Evolutionary conservation across 2,797 vertebrate genomes (phyloP).

Genomic region (Gastrophryne carolinensis): DNA sequence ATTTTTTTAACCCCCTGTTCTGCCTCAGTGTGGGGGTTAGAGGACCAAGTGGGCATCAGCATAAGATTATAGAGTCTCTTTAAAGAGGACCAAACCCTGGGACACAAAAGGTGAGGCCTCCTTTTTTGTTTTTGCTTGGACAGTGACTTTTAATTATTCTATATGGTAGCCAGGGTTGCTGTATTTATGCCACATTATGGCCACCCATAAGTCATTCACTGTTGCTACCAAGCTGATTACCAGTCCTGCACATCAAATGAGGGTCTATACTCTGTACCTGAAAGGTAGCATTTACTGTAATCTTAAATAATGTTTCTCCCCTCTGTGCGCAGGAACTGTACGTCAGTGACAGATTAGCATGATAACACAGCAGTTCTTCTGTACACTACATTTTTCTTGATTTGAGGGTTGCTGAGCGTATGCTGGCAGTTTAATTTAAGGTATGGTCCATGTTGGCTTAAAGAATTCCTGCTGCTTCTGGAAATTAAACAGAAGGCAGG

Average conservation of each 20-base stretch:
- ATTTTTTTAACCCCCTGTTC: no score
- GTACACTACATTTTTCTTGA: not conserved
- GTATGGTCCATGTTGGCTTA: slow-evolving; percentile 21
- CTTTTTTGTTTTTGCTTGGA: no score
- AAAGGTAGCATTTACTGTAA: not conserved
- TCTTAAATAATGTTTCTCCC: not conserved
- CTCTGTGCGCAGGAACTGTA: not conserved
- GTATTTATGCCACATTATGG: not conserved
- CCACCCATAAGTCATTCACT: not conserved
- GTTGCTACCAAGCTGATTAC: not conserved
- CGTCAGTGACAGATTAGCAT: not conserved
- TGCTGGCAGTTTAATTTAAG: slow-evolving; percentile 21
- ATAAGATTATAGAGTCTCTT: no score
- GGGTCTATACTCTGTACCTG: not conserved
- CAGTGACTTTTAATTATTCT: no score
- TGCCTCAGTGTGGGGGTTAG: no score
- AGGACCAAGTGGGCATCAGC: no score
- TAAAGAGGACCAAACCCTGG: no score
- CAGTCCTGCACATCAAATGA: not conserved
- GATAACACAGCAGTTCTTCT: not conserved
- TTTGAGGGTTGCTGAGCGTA: not conserved
- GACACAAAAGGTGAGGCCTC: no score
- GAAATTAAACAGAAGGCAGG: slow-evolving; percentile 40
- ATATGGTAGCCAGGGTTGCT: no score
- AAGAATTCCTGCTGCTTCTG: slow-evolving; percentile 31